Conservation (phyloP, 2,888 invertebrate genomes). For the Lasioglossum pauxillum region DNA sequence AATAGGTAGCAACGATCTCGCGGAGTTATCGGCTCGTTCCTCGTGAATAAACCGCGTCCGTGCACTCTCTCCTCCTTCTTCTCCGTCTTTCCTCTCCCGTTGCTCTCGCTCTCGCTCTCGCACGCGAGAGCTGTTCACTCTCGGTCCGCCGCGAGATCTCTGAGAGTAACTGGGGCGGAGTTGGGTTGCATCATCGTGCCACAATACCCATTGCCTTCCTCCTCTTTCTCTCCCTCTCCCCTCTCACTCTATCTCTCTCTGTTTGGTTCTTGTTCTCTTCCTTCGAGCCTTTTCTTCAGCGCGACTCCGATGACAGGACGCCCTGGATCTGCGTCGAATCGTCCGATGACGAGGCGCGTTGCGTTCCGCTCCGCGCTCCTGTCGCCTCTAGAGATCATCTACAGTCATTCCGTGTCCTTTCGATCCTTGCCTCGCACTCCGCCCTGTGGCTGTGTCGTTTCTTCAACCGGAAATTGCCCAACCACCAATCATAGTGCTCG, state of each 20-base stretch:
- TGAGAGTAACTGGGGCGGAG: slow-evolving; percentile 79
- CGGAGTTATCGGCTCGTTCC: slow-evolving; percentile 70
- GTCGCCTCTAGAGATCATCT: slow-evolving; percentile 36
- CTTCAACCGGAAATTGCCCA: background rate
- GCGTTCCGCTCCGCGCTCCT: slow-evolving; percentile 30
- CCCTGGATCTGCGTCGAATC: slow-evolving; percentile 55
- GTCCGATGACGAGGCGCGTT: slow-evolving; percentile 61
- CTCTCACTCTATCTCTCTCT: background rate
- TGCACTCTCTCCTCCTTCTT: slow-evolving; percentile 40
- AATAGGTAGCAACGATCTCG: slow-evolving; percentile 74
- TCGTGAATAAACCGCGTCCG: slow-evolving; percentile 65
- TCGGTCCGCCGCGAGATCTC: slow-evolving; percentile 62
- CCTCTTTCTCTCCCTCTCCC: slow-evolving; percentile 20
- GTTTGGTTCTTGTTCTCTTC: background rate
- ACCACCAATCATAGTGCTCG: background rate
- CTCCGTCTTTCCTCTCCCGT: slow-evolving; percentile 40
- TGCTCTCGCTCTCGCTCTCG: slow-evolving; percentile 18
- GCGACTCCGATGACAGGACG: slow-evolving; percentile 51
- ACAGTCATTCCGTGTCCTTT: slow-evolving; percentile 13
- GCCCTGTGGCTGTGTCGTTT: background rate
- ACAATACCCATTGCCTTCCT: slow-evolving; percentile 62
- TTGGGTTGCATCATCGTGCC: slow-evolving; percentile 73
- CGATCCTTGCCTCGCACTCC: background rate
- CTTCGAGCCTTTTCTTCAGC: slow-evolving; percentile 28
- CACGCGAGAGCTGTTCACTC: slow-evolving; percentile 45